These are phyloP conservation scores for Paramormyrops kingsleyae DNA, from an alignment of 2,113 vertebrate genomes.

Conservation along the genomic window DNA sequence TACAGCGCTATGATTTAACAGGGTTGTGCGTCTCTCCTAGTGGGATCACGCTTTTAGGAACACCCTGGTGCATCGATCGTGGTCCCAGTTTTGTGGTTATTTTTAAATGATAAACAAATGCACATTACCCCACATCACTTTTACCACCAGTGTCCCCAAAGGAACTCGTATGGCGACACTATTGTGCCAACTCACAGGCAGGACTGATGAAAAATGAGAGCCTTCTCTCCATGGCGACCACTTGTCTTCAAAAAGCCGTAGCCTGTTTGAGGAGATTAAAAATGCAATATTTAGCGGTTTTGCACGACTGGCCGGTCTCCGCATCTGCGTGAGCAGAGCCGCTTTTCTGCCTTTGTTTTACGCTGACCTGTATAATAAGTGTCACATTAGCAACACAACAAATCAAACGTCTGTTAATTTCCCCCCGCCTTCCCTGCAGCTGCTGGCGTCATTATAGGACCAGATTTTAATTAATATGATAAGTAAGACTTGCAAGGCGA, in stretches of 20 bases:
- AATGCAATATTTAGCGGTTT: slow-evolving; percentile 62
- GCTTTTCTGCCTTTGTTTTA: slow-evolving; percentile 83
- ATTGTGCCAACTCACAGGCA: background rate
- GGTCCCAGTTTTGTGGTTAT: background rate
- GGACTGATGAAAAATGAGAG: background rate
- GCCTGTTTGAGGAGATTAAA: slow-evolving; percentile 63
- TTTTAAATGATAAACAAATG: background rate
- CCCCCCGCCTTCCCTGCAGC: slow-evolving; percentile 88
- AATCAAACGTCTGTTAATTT: slow-evolving; percentile 96
- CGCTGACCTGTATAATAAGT: slow-evolving; percentile 96
- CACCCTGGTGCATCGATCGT: background rate
- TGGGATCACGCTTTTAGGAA: background rate
- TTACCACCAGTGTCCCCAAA: background rate
- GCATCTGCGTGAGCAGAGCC: slow-evolving; percentile 83
- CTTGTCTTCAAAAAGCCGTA: slow-evolving; percentile 43
- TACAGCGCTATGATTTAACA: background rate
- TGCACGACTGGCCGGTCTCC: slow-evolving; percentile 73
- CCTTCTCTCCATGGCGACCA: slow-evolving; percentile 46
- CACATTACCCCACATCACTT: background rate
- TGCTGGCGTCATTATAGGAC: slow-evolving; percentile 87
- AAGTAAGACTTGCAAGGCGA: slow-evolving; percentile 96
- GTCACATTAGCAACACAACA: slow-evolving; percentile 99
- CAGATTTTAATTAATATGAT: slow-evolving; percentile 99
- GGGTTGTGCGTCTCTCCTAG: no score
- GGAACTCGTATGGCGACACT: background rate